Evolutionary conservation across 2,113 vertebrate species (phyloP).

Genomic region (Carassius auratus): DNA sequence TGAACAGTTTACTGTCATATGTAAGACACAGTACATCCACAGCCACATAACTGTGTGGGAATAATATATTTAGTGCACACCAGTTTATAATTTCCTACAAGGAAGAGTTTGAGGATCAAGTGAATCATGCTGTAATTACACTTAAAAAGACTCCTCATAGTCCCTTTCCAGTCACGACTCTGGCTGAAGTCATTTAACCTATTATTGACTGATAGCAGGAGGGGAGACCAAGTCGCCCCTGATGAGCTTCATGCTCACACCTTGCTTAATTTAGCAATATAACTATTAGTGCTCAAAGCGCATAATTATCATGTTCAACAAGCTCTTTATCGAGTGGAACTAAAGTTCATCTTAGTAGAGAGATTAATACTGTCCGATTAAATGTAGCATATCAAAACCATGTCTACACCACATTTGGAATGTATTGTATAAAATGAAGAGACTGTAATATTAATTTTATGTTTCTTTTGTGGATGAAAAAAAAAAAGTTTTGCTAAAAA

Average conservation of each 20-base stretch:
- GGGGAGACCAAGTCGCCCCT: not conserved
- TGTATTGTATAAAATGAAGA: not conserved
- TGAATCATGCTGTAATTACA: conserved; percentile 5
- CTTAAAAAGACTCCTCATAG: conserved; percentile 2
- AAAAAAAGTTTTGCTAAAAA: not conserved
- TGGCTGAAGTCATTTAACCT: conserved; percentile 9
- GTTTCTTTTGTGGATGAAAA: not conserved
- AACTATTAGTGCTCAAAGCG: not conserved
- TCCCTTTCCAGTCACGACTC: not conserved
- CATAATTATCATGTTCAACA: conserved; percentile 12
- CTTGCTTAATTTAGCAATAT: not conserved
- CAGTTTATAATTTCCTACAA: not conserved
- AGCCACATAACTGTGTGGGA: not conserved
- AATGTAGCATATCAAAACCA: not conserved
- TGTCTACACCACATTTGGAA: not conserved
- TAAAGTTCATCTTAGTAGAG: not conserved
- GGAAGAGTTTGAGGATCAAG: not conserved
- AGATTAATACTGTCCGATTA: not conserved
- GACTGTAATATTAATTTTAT: too few relatives aligned
- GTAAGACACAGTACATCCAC: not conserved
- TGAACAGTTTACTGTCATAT: not conserved
- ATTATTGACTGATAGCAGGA: conserved; percentile 23
- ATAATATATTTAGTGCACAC: not conserved
- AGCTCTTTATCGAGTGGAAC: conserved; percentile 23
- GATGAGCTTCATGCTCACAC: conserved; percentile 3